Evolutionary conservation across 2,797 vertebrate species (phyloP), one percentile per base, ranked within the genome.

Genomic region (Sardinella longiceps): DNA sequence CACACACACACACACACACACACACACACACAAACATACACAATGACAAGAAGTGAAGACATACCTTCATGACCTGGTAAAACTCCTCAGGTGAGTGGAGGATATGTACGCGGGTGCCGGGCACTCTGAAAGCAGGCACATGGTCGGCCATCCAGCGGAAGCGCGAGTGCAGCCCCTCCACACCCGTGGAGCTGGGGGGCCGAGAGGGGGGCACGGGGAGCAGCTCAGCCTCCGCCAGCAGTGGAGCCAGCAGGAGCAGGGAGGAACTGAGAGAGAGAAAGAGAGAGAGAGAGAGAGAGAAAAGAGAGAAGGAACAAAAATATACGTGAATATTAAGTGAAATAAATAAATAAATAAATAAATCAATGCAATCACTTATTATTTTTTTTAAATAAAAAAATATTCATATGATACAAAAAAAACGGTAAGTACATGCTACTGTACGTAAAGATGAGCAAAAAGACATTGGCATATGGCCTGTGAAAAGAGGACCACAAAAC

Each of bases 141-240:
- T 98, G 93, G 82, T 97, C 97, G 1, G 96, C 92, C 92, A 99
- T 97, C 98, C 98, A 99, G 86, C 93, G 93, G 92, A 99, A 99
- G 48, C 90, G 93, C 28, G 88, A 1, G 43, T 88, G 92, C 80
- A 95, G 92, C 25, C 95, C 92, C 80, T 97, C 96, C 0, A 93
- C 92, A 74, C 95, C 94, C 0, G 94, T 93, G 11, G 95, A 96
- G 0, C 96, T 93, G 0, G 94, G 89, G 50, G 92, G 90, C 74
- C 88, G 89, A 86, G 92, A 86, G 39, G 93, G 88, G 4, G 90
- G 92, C 0, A 91, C 89, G 2, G 95, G 94, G 51, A 92, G 85
- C 0, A 96, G 94, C 58, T 94, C 93, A 0, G 95, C 45, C 58
- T 98, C 95, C 0, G 95, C 96, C 86, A 99, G 92, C 80, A 98